A percentile compares a stretch with the other conserved stretches of the same genome.
phyloP scores from a whole-genome alignment of 2,113 vertebrate species.

The Pollimyrus isidori region DNA sequence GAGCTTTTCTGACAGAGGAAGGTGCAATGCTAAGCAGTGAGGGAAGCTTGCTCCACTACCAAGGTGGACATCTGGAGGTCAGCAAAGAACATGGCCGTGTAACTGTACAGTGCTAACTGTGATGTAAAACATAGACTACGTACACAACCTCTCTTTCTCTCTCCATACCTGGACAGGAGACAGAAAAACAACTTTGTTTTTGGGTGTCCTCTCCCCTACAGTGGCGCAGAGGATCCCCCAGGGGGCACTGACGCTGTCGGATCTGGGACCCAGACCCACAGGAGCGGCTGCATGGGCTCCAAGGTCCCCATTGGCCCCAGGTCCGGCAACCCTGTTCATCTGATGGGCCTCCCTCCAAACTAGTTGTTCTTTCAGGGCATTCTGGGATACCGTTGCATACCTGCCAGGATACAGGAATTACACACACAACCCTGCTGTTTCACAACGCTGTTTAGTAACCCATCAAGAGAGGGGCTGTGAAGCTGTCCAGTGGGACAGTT shows the following conservation, averaged over 20 bases:
- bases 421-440: neutral
- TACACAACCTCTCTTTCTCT: neutral
- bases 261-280: conserved; percentile 64
- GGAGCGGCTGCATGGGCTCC: conserved; percentile 67
- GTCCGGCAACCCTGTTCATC: conserved; percentile 64
- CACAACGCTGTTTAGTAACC: neutral
- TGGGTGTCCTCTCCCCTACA: conserved; percentile 62
- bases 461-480: neutral
- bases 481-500: neutral
- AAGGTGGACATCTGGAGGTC: neutral
- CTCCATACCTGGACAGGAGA: conserved; percentile 65
- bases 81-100: neutral
- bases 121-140: neutral
- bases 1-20: neutral
- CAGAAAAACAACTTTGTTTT: conserved; percentile 66
- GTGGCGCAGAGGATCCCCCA: conserved; percentile 40
- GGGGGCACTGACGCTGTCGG: conserved; percentile 55
- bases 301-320: conserved; percentile 72
- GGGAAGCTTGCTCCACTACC: neutral
- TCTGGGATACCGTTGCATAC: conserved; percentile 72
- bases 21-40: neutral
- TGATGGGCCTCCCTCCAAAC: conserved; percentile 22
- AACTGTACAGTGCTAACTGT: neutral
- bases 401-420: conserved; percentile 40
- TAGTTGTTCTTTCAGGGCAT: conserved; percentile 44